Conservation (phyloP, 2,888 invertebrate species). For the Polymixis flavicincta region DNA sequence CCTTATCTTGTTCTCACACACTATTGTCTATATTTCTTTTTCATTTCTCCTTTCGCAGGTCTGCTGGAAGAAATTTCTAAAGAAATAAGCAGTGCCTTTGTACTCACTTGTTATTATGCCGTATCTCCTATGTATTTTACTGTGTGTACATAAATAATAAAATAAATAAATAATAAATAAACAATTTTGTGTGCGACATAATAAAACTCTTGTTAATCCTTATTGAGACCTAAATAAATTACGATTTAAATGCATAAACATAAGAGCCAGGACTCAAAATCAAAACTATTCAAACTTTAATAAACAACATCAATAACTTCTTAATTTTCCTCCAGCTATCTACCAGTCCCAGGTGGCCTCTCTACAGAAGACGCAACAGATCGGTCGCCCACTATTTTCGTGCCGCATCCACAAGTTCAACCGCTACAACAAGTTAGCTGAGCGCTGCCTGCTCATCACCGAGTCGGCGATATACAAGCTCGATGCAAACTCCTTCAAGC, state of each 20-base stretch:
- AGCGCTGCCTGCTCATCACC: constrained; percentile 96
- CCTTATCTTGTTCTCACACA: no score
- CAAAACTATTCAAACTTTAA: not conserved
- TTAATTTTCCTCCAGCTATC: constrained; percentile 65
- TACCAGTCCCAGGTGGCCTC: constrained; percentile 78
- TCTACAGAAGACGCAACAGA: constrained; percentile 79
- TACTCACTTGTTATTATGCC: no score
- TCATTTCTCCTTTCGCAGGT: no score
- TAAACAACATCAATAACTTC: not conserved
- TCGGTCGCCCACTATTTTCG: constrained; percentile 91
- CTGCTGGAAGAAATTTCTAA: no score
- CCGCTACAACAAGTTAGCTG: constrained; percentile 94
- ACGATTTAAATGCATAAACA: not conserved
- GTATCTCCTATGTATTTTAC: no score
- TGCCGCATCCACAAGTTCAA: constrained; percentile 93
- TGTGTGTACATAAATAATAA: no score
- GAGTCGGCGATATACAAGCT: constrained; percentile 96
- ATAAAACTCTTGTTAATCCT: not conserved
- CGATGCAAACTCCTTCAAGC: constrained; percentile 96
- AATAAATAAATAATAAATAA: no score
- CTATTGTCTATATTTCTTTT: no score
- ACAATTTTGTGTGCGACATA: not conserved
- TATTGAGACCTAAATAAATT: not conserved
- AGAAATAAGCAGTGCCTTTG: no score
- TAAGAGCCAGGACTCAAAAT: not conserved